Evolutionary conservation across 2,113 vertebrate genomes (phyloP).

Genomic region (Gasterosteus aculeatus): DNA sequence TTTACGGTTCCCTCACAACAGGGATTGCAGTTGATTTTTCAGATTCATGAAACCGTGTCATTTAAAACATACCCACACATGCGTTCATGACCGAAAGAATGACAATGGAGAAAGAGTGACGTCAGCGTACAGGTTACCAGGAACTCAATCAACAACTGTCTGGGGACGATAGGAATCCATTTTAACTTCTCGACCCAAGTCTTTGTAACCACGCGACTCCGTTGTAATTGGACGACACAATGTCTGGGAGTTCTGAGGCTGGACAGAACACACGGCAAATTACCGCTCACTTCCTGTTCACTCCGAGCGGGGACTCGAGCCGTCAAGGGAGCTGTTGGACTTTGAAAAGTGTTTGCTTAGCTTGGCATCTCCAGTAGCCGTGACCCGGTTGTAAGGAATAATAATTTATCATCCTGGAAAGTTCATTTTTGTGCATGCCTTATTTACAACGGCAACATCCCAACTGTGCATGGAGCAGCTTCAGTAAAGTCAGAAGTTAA

Average conservation of each 20-base stretch:
- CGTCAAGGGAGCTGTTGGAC: conserved; percentile 76
- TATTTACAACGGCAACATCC: conserved; percentile 62
- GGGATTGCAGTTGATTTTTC: conserved; percentile 55
- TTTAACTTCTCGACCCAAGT: conserved; percentile 72
- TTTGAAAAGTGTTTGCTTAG: conserved; percentile 78
- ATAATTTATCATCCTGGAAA: conserved; percentile 65
- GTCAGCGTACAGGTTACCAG: conserved; percentile 61
- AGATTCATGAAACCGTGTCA: conserved; percentile 39
- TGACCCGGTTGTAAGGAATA: conserved; percentile 71
- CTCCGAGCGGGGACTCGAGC: conserved; percentile 67
- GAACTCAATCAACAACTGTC: conserved; percentile 71
- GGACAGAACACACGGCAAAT: conserved; percentile 80
- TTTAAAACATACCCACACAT: conserved; percentile 58
- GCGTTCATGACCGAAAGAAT: conserved; percentile 26
- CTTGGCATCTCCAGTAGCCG: conserved; percentile 70
- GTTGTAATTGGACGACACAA: conserved; percentile 75
- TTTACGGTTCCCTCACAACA: conserved; percentile 36
- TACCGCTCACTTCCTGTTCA: conserved; percentile 77
- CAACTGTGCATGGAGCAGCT: conserved; percentile 31
- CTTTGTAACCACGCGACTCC: conserved; percentile 58
- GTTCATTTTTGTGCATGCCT: conserved; percentile 57
- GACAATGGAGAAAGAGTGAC: conserved; percentile 50
- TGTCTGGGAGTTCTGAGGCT: conserved; percentile 77
- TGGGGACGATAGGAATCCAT: conserved; percentile 65
- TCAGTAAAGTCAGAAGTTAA: conserved; percentile 24